Conservation (phyloP, 2,797 vertebrate genomes). For the Neosilurus mollespiculum region DNA sequence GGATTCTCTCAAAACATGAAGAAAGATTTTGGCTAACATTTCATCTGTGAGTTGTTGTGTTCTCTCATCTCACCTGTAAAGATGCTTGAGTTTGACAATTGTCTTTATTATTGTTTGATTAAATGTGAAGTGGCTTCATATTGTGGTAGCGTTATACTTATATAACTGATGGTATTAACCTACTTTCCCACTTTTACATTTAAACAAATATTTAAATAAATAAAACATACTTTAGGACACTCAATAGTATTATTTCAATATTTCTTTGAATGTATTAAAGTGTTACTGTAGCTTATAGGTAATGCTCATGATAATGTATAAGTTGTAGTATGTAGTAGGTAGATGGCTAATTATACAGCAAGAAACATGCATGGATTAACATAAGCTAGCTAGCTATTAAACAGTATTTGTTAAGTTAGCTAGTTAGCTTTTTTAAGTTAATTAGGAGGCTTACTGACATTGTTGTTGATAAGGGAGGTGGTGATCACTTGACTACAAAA, state of each 20-base stretch:
- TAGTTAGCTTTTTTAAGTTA: neutral
- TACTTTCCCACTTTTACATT: neutral
- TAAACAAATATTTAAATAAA: neutral
- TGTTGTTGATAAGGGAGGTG: neutral
- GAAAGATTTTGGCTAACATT: neutral
- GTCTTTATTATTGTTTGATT: neutral
- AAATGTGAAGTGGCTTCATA: neutral
- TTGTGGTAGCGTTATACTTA: neutral
- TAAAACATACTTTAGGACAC: neutral
- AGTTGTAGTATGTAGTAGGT: neutral
- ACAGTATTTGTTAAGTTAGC: neutral
- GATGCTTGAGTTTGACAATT: constrained; percentile 3
- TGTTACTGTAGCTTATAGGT: neutral
- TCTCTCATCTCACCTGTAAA: neutral
- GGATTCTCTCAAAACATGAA: neutral
- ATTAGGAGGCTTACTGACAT: too few relatives aligned
- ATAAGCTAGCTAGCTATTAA: neutral
- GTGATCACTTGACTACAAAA: neutral
- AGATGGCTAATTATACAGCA: neutral
- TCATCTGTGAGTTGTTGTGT: neutral
- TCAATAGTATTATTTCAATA: neutral
- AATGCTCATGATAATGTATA: neutral
- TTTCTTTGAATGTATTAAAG: neutral
- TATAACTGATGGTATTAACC: too few relatives aligned
- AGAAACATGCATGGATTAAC: neutral